Conservation (phyloP, 2,888 invertebrate genomes). For the Thyatira batis region DNA sequence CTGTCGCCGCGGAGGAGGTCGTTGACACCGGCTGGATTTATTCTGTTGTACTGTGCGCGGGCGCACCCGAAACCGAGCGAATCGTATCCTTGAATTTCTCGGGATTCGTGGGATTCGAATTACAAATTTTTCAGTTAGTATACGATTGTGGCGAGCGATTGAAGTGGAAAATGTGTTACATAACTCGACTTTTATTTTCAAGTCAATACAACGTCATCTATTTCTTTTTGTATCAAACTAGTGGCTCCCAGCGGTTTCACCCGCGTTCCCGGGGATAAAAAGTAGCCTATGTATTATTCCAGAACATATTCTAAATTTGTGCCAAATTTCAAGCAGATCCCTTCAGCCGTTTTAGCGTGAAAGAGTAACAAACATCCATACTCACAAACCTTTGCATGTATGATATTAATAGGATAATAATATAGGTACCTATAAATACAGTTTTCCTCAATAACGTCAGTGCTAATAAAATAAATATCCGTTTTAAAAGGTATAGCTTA, state of each 20-base stretch:
- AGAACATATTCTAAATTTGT: too few relatives aligned
- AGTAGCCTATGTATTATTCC: too few relatives aligned
- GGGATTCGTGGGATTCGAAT: constrained; percentile 77
- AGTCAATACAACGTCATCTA: constrained; percentile 2
- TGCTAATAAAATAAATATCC: constrained; percentile 12
- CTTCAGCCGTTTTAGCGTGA: too few relatives aligned
- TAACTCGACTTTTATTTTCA: background rate
- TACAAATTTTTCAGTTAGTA: constrained; percentile 77
- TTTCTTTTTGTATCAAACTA: constrained; percentile 29
- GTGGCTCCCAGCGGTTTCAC: too few relatives aligned
- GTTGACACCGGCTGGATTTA: constrained; percentile 66
- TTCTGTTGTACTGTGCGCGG: constrained; percentile 50
- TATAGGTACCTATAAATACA: constrained; percentile 19
- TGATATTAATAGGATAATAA: too few relatives aligned
- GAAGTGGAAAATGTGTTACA: constrained; percentile 41
- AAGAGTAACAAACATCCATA: too few relatives aligned
- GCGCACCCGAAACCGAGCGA: constrained; percentile 42
- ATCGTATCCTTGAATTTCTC: constrained; percentile 64
- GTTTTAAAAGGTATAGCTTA: background rate
- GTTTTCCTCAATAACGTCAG: constrained; percentile 22
- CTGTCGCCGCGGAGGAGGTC: constrained; percentile 65
- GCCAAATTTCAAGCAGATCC: too few relatives aligned
- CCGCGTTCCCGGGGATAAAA: too few relatives aligned
- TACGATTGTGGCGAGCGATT: constrained; percentile 58
- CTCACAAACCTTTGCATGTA: too few relatives aligned